Evolutionary conservation across 1,140 invertebrate species (phyloP).

Genomic region (Palaemon carinicauda): DNA sequence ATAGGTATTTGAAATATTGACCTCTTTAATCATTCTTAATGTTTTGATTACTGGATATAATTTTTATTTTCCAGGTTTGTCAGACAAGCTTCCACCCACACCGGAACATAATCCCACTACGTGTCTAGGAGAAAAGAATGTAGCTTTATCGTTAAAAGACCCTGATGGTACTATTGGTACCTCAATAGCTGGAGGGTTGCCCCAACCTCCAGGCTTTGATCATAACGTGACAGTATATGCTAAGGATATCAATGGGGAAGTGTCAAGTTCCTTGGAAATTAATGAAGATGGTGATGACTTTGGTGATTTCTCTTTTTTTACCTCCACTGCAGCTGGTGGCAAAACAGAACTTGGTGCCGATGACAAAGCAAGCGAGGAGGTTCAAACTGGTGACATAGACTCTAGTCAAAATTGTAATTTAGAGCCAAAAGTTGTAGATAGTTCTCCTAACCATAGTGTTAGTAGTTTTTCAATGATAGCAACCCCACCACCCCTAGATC

Average conservation of each 20-base stretch:
- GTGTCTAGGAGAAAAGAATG: background rate
- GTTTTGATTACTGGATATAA: background rate
- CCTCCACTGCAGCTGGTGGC: background rate
- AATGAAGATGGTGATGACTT: constrained; percentile 25
- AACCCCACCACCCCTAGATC: constrained; percentile 21
- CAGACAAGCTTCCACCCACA: constrained; percentile 41
- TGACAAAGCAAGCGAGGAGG: background rate
- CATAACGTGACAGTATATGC: background rate
- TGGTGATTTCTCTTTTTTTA: constrained; percentile 14
- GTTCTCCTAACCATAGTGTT: background rate
- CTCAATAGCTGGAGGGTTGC: background rate
- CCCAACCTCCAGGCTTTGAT: background rate
- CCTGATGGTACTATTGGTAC: background rate
- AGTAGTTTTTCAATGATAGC: constrained; percentile 8
- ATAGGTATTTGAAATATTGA: background rate
- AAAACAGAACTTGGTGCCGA: background rate
- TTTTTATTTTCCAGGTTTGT: constrained; percentile 21
- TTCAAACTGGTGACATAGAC: background rate
- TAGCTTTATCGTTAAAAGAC: background rate
- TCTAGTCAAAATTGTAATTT: constrained; percentile 16
- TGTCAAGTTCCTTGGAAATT: background rate
- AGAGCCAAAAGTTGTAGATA: background rate
- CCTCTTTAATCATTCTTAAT: background rate
- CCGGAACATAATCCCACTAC: constrained; percentile 30
- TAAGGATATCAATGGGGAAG: background rate